A percentile compares a stretch with the other conserved stretches of the same genome.
Evolutionary conservation across 1,140 invertebrate species (phyloP).

Genomic region (Cepaea nemoralis): DNA sequence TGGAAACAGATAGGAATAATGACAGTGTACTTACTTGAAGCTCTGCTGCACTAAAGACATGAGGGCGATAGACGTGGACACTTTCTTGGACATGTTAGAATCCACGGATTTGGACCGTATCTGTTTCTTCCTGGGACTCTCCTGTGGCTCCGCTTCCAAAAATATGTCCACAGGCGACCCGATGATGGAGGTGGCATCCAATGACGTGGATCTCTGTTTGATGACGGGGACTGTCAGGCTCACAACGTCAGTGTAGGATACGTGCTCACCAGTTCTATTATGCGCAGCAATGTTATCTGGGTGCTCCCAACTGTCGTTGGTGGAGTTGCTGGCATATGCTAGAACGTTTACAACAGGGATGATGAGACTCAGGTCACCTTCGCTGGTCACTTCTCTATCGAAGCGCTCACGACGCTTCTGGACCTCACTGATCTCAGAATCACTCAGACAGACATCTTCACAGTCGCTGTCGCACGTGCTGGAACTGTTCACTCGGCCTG

Average conservation of each 20-base stretch:
- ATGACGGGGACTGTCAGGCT: constrained; percentile 66
- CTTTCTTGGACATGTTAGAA: background rate
- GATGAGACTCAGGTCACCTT: background rate
- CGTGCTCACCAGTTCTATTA: background rate
- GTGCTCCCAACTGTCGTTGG: constrained; percentile 12
- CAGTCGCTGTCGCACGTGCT: background rate
- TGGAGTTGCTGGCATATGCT: background rate
- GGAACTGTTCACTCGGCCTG: background rate
- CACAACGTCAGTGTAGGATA: constrained; percentile 59
- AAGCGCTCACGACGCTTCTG: background rate
- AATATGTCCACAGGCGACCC: constrained; percentile 36
- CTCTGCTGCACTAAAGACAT: constrained; percentile 36
- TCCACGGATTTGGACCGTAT: constrained; percentile 41
- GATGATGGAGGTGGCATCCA: constrained; percentile 61
- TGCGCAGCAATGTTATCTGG: background rate
- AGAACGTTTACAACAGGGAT: background rate
- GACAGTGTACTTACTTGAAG: constrained; percentile 41
- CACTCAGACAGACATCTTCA: constrained; percentile 30
- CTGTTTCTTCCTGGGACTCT: constrained; percentile 25
- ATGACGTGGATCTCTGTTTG: constrained; percentile 65
- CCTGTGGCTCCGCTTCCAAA: constrained; percentile 38
- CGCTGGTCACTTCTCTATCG: background rate
- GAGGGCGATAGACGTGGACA: constrained; percentile 10
- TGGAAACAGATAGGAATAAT: too few relatives aligned
- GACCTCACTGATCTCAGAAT: constrained; percentile 23